Evolutionary conservation across 2,888 invertebrate genomes (phyloP), one percentile per base, ranked within the genome.

Genomic region (Oscheius sp.): DNA sequence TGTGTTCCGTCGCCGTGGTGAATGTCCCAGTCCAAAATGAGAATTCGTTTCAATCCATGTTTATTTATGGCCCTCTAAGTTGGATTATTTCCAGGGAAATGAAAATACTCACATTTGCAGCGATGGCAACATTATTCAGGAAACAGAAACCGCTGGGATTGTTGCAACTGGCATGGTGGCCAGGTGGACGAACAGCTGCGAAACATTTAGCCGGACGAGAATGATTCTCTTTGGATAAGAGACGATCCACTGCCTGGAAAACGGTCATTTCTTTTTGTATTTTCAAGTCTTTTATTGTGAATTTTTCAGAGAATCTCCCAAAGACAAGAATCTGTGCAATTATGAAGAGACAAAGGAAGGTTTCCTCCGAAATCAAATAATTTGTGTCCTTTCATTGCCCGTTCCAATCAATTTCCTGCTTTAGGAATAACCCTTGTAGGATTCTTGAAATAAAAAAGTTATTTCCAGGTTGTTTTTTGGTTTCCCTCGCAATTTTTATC

Each of bases 51-150:
- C 25, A 75, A 66, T 3, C 76, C 78, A 41, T 77, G 58, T 16
- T 70, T 58, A 9, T 71, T 52, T 53, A 71, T 76, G 3, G 81
- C 79, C 53, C 77, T 75, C 77, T 80, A 68, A 55, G 23, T 18
- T 18, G 55, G 21, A 53, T n/a, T 29, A 69, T 27, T 35, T 35
- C 2, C 1, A 35, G 46, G 23, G 27, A 25, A 41, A 16, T 5
- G 35, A 13, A 18, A 18, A 56, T 21, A 16, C 52, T n/a, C 1
- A 81, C 77, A 63, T 81, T 79, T 0, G 97, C 95, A 63, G 97
- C 96, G 84, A 99, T 93, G 58, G 96, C 96, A 73, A 99, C 93
- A 72, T 95, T 95, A 91, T 99, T 99, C 91, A 99, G 98, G 91
- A 96, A 97, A 90, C 99, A 99, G 91, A 99, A 99, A 70, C 99